Percentiles rank a stretch among this genome's conserved stretches.
Evolutionary conservation across 1,140 invertebrate species (phyloP).

Genomic region (Hyposmocoma kahamanoa): DNA sequence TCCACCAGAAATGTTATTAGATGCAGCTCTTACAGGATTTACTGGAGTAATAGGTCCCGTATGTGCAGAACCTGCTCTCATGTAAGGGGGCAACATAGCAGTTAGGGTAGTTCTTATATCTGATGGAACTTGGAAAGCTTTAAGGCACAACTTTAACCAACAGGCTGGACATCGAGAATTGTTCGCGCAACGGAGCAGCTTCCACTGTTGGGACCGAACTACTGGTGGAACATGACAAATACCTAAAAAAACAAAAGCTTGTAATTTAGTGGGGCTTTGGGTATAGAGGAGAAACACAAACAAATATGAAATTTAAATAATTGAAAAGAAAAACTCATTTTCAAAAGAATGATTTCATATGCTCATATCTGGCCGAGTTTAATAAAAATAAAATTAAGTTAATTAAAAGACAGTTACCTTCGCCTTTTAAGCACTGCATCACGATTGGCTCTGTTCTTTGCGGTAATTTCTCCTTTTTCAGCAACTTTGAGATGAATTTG

Average conservation of each 20-base stretch:
- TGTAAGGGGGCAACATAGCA: conserved; percentile 76
- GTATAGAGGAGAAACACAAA: too few species aligned
- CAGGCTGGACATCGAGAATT: conserved; percentile 87
- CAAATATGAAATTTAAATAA: too few species aligned
- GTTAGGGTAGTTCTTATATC: conserved; percentile 78
- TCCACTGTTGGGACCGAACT: conserved; percentile 81
- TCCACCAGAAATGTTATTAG: conserved; percentile 26
- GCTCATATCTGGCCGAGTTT: too few species aligned
- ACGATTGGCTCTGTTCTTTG: conserved; percentile 71
- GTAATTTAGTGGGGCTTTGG: too few species aligned
- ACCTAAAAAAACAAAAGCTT: conserved; percentile 45
- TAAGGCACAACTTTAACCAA: conserved; percentile 89
- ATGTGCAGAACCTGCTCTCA: conserved; percentile 49
- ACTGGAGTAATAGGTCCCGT: conserved; percentile 32
- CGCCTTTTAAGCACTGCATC: conserved; percentile 80
- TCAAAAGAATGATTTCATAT: too few species aligned
- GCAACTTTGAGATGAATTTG: conserved; percentile 88
- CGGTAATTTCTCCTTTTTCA: conserved; percentile 78
- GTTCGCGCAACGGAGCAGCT: conserved; percentile 80
- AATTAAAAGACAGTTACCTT: conserved; percentile 63
- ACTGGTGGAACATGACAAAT: conserved; percentile 82
- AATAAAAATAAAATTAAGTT: neutral
- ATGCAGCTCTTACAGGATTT: conserved; percentile 41
- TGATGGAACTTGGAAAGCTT: conserved; percentile 84
- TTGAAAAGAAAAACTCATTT: too few species aligned